A percentile compares a stretch with the other conserved stretches of the same genome.
Evolutionary conservation across 2,113 vertebrate genomes (phyloP).

Genomic region (Bostrychus sinensis): DNA sequence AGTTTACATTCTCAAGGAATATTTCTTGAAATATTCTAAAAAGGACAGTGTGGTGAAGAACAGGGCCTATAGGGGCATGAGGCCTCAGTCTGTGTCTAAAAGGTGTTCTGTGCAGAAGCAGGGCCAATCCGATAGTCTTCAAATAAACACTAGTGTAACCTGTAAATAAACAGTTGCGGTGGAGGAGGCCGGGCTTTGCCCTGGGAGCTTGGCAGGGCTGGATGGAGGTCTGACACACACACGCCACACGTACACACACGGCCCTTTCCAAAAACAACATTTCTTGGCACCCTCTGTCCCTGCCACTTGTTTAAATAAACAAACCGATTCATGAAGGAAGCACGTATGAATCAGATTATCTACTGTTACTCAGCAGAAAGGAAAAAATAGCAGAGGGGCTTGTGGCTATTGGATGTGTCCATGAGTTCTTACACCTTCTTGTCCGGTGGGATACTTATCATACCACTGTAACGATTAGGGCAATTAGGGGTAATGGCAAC

Average conservation of each 20-base stretch:
- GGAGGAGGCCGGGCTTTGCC: slow-evolving; percentile 69
- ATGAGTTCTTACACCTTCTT: slow-evolving; percentile 69
- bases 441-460: slow-evolving; percentile 73
- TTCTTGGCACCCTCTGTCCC: slow-evolving; percentile 72
- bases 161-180: slow-evolving; percentile 79
- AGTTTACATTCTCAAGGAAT: background rate
- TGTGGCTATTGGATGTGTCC: slow-evolving; percentile 69
- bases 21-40: background rate
- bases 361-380: slow-evolving; percentile 61
- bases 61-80: slow-evolving; percentile 11
- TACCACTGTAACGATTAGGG: slow-evolving; percentile 66
- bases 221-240: slow-evolving; percentile 62
- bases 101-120: slow-evolving; percentile 66
- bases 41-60: slow-evolving; percentile 12
- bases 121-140: slow-evolving; percentile 68
- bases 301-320: slow-evolving; percentile 81
- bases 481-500: slow-evolving; percentile 74
- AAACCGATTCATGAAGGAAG: slow-evolving; percentile 65
- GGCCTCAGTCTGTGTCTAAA: slow-evolving; percentile 43
- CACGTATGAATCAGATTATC: slow-evolving; percentile 67
- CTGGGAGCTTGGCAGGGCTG: slow-evolving; percentile 72
- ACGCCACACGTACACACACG: slow-evolving; percentile 45
- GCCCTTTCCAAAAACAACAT: slow-evolving; percentile 75
- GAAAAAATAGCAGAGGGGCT: slow-evolving; percentile 36
- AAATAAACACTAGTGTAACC: slow-evolving; percentile 75